These are phyloP conservation scores for Eucidaris tribuloides DNA, from an alignment of 35 echinoderm and acorn worm genomes.

Conservation along the genomic window DNA sequence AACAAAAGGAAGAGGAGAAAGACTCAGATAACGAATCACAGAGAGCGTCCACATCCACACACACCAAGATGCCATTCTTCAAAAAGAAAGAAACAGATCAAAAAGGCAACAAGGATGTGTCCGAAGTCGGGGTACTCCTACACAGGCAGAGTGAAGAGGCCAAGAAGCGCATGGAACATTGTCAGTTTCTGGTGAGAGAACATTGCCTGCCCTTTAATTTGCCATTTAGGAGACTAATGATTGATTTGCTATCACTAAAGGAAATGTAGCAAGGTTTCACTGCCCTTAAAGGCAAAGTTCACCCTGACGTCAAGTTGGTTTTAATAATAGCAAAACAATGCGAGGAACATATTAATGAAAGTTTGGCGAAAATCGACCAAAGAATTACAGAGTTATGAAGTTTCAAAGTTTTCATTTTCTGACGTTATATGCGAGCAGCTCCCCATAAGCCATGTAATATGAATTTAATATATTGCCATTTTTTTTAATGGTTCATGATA, in stretches of 20 bases:
- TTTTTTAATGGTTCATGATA: too few relatives aligned
- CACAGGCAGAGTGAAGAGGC: conserved; percentile 40
- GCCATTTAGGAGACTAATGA: neutral
- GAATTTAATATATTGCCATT: too few relatives aligned
- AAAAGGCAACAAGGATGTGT: neutral
- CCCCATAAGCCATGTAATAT: too few relatives aligned
- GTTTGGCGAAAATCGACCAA: too few relatives aligned
- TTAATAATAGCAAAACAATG: too few relatives aligned
- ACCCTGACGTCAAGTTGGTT: too few relatives aligned
- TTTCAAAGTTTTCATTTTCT: too few relatives aligned
- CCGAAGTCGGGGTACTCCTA: conserved; percentile 3
- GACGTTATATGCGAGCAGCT: too few relatives aligned
- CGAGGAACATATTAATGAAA: too few relatives aligned
- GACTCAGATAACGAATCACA: neutral
- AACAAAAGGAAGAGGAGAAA: neutral
- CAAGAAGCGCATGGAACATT: conserved; percentile 50
- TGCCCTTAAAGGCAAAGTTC: too few relatives aligned
- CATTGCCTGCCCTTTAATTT: neutral
- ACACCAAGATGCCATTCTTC: conserved; percentile 19
- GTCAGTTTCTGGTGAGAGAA: conserved; percentile 33
- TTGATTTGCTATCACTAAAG: neutral
- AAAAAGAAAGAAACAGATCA: neutral
- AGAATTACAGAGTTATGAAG: too few relatives aligned
- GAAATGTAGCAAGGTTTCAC: too few relatives aligned
- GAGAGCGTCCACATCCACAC: neutral